Evolutionary conservation across 2,113 vertebrate genomes (phyloP), one percentile per base, ranked within the genome.

Genomic region (Donacobius atricapilla): DNA sequence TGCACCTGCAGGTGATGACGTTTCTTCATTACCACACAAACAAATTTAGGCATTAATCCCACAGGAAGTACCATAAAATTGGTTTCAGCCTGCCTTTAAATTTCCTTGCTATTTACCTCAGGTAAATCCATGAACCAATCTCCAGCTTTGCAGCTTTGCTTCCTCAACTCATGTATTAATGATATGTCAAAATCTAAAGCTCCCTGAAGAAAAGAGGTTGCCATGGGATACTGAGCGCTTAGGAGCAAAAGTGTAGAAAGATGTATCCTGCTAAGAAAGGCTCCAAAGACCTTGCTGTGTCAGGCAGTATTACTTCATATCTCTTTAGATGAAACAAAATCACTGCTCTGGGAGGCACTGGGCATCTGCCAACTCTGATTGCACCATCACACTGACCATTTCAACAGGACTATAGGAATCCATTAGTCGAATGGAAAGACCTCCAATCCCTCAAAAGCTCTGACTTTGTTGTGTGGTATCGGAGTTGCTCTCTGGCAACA

Each of bases 161-260:
- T 97, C 90, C 91, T 84, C 93, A 91, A 96, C 81, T 94, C 94
- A 94, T 95, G 83, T 95, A 96, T 97, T 97, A 97, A 97, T 95
- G 94, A 97, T 92, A 95, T 89, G 91, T 95, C 96, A 96, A 96
- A 97, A 96, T 96, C 91, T 92, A 96, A 96, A 96, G 91, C 87
- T 96, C 93, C 94, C 93, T 54, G 80, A 97, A 92, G 96, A 97
- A 94, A 95, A 96, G 91, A 96, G 90, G 97, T 97, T 97, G 96
- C 97, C 92, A 97, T 95, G 96, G 97, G 96, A 97, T 97, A 97
- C 96, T 75, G 88, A 92, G 91, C 4, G 11, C 87, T 94, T 85
- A 70, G 81, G 53, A 96, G 89, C 56, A 42, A 42, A 94, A 93
- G 72, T 28, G 51, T 90, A 85, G 83, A 79, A 91, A 93, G 90